Evolutionary conservation across 1,140 invertebrate genomes (phyloP).

Genomic region (Pachypsylla venusta): DNA sequence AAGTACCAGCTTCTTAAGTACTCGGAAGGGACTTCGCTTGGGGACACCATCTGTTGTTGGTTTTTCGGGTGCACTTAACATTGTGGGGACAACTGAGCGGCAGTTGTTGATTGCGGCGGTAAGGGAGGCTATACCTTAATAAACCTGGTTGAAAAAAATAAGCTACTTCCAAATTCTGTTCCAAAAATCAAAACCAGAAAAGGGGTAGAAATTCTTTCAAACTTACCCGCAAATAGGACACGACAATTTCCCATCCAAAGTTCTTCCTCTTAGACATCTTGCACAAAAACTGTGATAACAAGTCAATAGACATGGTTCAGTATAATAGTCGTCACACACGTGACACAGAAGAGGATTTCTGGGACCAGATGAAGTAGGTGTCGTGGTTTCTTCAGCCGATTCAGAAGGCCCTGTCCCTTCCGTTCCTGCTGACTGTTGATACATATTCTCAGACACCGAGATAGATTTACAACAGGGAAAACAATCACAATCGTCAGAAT

Average conservation of each 20-base stretch:
- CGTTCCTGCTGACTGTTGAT: slow-evolving; percentile 1
- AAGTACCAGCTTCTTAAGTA: no score
- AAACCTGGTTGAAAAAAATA: no score
- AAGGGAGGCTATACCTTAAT: no score
- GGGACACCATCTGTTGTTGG: no score
- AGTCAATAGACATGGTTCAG: slow-evolving; percentile 45
- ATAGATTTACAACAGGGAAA: not conserved
- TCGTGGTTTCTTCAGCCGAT: not conserved
- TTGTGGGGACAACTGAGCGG: no score
- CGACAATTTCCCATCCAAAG: slow-evolving; percentile 41
- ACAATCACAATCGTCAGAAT: slow-evolving; percentile 3
- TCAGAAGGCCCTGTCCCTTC: not conserved
- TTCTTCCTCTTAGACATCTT: slow-evolving; percentile 41
- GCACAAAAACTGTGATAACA: slow-evolving; percentile 56
- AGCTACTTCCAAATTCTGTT: no score
- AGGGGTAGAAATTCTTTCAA: no score
- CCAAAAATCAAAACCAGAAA: no score
- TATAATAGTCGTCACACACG: slow-evolving; percentile 49
- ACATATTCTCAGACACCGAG: not conserved
- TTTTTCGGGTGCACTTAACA: no score
- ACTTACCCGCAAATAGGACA: slow-evolving; percentile 52
- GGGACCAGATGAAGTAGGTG: not conserved
- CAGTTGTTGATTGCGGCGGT: no score
- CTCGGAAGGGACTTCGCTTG: no score
- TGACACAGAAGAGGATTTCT: slow-evolving; percentile 46